These are phyloP conservation scores for Drosophila hawaiiensis DNA, from an alignment of 2,888 invertebrate genomes.

Conservation along the genomic window DNA sequence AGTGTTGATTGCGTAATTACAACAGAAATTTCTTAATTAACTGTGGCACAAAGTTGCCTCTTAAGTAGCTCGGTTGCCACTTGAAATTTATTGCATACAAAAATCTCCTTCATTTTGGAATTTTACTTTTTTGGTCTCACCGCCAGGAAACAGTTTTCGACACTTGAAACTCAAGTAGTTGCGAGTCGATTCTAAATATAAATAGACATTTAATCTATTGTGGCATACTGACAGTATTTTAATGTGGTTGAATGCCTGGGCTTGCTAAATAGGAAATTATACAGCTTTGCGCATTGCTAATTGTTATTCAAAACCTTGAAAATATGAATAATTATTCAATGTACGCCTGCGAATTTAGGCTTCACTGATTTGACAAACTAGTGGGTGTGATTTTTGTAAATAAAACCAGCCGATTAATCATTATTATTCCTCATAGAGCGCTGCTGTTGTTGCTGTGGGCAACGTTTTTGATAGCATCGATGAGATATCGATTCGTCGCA, in stretches of 20 bases:
- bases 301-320: background rate
- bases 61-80: slow-evolving; percentile 60
- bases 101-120: slow-evolving; percentile 20
- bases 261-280: background rate
- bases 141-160: slow-evolving; percentile 18
- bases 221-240: slow-evolving; percentile 7
- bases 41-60: slow-evolving; percentile 54
- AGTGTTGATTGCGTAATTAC: slow-evolving; percentile 75
- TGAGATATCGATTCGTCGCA: slow-evolving; percentile 91
- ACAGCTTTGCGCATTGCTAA: background rate
- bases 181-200: slow-evolving; percentile 11
- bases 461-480: slow-evolving; percentile 94
- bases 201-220: slow-evolving; percentile 12
- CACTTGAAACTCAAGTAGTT: slow-evolving; percentile 23
- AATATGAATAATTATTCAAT: background rate
- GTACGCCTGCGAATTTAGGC: background rate
- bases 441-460: slow-evolving; percentile 94
- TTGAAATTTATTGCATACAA: slow-evolving; percentile 55
- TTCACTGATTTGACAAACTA: background rate
- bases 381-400: background rate
- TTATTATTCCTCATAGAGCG: slow-evolving; percentile 88
- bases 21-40: slow-evolving; percentile 76
- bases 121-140: slow-evolving; percentile 43
- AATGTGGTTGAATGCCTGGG: background rate
- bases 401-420: background rate